Percentiles rank a stretch among this genome's conserved stretches.
These are phyloP conservation scores for Drosophila sechellia DNA, from an alignment of 1,140 invertebrate genomes.

Conservation along the genomic window DNA sequence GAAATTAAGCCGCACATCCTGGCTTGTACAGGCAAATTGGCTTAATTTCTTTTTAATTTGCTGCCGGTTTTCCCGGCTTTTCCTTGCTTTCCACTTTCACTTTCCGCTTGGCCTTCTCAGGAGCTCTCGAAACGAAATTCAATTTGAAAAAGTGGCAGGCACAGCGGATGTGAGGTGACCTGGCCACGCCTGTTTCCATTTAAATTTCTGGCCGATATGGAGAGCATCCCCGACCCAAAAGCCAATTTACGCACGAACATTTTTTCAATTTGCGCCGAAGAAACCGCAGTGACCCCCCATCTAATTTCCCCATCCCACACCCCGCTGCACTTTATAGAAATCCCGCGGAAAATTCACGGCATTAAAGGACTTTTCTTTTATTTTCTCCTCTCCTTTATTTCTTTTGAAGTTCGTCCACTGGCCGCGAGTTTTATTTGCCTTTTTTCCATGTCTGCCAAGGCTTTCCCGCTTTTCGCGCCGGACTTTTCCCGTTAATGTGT, in stretches of 20 bases:
- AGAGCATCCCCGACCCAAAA: constrained; percentile 37
- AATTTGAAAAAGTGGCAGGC: constrained; percentile 77
- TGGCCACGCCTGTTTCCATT: constrained; percentile 49
- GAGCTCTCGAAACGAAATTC: constrained; percentile 60
- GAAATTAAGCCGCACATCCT: constrained; percentile 56
- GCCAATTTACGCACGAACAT: constrained; percentile 81
- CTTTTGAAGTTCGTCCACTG: constrained; percentile 78
- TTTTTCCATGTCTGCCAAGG: constrained; percentile 55
- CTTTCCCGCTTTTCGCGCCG: constrained; percentile 50
- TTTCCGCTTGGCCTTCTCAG: constrained; percentile 10
- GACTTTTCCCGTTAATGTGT: constrained; percentile 75
- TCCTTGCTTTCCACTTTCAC: constrained; percentile 25
- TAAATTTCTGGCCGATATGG: constrained; percentile 48
- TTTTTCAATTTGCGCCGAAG: constrained; percentile 72
- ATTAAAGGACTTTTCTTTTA: constrained; percentile 77
- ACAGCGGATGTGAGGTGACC: constrained; percentile 60
- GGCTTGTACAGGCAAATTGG: constrained; percentile 66
- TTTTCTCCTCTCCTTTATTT: constrained; percentile 64
- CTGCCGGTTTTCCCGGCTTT: constrained; percentile 44
- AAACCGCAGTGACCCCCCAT: constrained; percentile 60
- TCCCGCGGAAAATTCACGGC: constrained; percentile 78
- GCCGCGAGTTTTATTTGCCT: constrained; percentile 70
- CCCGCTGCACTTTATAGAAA: constrained; percentile 74
- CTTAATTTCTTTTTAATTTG: constrained; percentile 84
- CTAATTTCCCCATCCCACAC: constrained; percentile 17